phyloP scores from a whole-genome alignment of 2,888 invertebrate species.

The Tipula helvola region DNA sequence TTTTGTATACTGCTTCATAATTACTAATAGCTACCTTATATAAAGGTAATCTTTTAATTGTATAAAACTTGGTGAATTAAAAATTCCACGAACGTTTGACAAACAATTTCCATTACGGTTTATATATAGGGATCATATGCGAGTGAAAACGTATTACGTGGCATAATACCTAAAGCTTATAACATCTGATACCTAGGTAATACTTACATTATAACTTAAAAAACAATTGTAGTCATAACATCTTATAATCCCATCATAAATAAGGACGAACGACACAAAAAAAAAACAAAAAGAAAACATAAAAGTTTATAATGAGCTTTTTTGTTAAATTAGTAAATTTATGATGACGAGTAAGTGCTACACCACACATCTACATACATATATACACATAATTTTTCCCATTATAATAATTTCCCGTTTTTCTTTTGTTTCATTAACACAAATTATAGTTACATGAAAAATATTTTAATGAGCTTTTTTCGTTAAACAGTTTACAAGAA shows the following conservation, averaged over 20 bases:
- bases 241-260: background rate
- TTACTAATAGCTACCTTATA: background rate
- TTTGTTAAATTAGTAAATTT: background rate
- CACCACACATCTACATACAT: background rate
- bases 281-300: background rate
- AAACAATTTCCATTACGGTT: background rate
- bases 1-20: background rate
- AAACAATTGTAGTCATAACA: background rate
- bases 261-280: background rate
- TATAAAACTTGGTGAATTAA: background rate
- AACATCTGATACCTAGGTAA: background rate
- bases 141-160: background rate
- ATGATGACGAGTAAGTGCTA: background rate
- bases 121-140: background rate
- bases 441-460: background rate
- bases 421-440: background rate
- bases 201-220: background rate
- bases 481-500: background rate
- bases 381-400: background rate
- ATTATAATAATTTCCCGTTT: background rate
- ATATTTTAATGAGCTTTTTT: background rate
- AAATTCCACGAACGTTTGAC: too few relatives aligned
- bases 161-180: background rate
- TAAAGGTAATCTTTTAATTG: background rate
- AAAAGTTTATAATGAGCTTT: background rate